Base-by-base conservation (phyloP, 2,888 invertebrate genomes). In the Tipula unca region DNA sequence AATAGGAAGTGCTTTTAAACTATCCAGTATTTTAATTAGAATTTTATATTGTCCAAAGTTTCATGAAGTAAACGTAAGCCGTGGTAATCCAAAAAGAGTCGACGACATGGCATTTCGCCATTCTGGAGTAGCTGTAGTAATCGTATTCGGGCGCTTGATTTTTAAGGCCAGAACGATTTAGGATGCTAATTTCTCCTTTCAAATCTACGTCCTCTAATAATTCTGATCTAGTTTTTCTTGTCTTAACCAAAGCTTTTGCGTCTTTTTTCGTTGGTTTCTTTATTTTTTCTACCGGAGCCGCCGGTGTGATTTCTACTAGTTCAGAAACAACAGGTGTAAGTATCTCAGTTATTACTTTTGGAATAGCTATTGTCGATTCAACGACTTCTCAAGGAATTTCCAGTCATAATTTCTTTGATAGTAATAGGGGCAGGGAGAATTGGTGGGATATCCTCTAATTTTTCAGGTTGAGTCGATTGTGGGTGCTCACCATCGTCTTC, bases 41-140 rank as follows among this genome's bases (percentile, higher is more conserved):
- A 85, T 89, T 89, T 83, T 87, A 87, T 20, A 29, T 35, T 39
- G 14, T 39, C 82, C 4, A 85, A 6, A 85, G 5, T 82, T 82
- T 35, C 97, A 92, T 98, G 97, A 86, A 99, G 92, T 86, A 99
- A 92, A 5, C 96, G 92, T 86, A 99, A 92, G 0, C 99, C 99
- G 89, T 98, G 97, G 91, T 98, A 98, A 92, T 97, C 97, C 86
- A 97, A 93, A 92, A 99, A 98, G 87, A 98, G 92, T 17, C 97
- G 92, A 10, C 96, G 93, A 89, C 97, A 97, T 0, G 97, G 95
- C 88, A 95, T 91, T 89, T 96, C 96, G 0, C 96, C 96, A 86
- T 93, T 94, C 86, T 96, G 93, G 86, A 99, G 92, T 54, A 98
- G 92, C 14, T 95, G 93, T 87, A 99, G 91, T 3, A 99, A 91